Conservation (phyloP, 2,888 invertebrate species). For the Pterostichus niger region DNA sequence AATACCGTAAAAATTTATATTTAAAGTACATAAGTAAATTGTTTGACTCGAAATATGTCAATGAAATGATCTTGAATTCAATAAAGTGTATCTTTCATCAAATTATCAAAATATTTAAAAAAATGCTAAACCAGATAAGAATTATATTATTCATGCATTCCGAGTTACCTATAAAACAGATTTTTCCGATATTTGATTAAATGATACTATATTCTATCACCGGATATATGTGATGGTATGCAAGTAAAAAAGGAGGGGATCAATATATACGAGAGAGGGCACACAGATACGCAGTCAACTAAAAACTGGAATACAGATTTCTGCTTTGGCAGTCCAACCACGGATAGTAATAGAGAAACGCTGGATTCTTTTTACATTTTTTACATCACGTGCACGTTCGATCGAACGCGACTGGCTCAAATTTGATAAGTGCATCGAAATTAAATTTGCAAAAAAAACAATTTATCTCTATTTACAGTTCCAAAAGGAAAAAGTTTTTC, state of each 20-base stretch:
- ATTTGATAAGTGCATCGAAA: constrained; percentile 31
- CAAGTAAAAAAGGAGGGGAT: constrained; percentile 12
- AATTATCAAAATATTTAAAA: not conserved
- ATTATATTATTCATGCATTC: not conserved
- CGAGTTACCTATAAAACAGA: not conserved
- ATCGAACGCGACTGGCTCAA: constrained; percentile 43
- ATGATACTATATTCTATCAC: not conserved
- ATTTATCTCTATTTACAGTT: constrained; percentile 7
- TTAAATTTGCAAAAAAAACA: constrained; percentile 28
- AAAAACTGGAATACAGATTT: constrained; percentile 42
- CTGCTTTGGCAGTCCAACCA: constrained; percentile 23
- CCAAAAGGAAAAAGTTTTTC: not conserved
- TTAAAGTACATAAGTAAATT: too few species aligned
- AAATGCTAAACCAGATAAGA: not conserved
- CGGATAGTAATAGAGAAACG: constrained; percentile 40
- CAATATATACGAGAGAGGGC: constrained; percentile 2
- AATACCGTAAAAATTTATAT: too few species aligned
- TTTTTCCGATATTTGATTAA: not conserved
- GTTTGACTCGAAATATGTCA: too few species aligned
- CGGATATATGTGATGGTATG: constrained; percentile 2
- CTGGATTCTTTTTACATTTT: constrained; percentile 35
- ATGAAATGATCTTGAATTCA: too few species aligned
- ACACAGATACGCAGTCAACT: constrained; percentile 13
- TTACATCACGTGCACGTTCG: constrained; percentile 24
- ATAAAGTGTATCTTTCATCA: too few species aligned